phyloP scores from a whole-genome alignment of 1,140 invertebrate genomes.

The Anoplophora glabripennis region DNA sequence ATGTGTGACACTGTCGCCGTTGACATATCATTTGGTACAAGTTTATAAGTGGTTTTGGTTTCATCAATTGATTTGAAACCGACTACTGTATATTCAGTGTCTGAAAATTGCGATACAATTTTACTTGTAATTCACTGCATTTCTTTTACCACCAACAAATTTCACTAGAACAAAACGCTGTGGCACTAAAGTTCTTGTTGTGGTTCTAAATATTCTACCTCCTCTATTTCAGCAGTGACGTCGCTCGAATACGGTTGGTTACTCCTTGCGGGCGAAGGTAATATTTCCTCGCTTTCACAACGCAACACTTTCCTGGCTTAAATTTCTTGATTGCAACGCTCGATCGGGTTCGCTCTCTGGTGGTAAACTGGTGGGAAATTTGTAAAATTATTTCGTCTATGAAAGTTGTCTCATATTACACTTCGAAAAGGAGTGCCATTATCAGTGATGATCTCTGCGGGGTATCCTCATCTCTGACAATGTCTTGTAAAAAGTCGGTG shows the following conservation, averaged over 20 bases:
- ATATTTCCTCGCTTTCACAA: not conserved
- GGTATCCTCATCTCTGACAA: no score
- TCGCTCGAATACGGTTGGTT: no score
- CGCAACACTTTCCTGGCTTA: slow-evolving; percentile 5
- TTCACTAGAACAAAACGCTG: not conserved
- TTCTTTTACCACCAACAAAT: not conserved
- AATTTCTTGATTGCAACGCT: no score
- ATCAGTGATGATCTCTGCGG: no score
- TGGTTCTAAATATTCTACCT: not conserved
- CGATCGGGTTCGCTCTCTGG: no score
- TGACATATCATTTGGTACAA: no score
- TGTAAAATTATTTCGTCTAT: no score
- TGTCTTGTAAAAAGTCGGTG: no score
- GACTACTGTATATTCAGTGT: slow-evolving; percentile 15
- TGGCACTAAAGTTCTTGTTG: not conserved
- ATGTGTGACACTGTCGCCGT: not conserved
- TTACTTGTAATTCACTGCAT: slow-evolving; percentile 5
- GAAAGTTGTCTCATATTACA: no score
- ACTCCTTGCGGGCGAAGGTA: no score
- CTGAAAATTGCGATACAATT: slow-evolving; percentile 9
- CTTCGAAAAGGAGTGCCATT: no score
- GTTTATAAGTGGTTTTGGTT: slow-evolving; percentile 4
- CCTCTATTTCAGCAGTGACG: not conserved
- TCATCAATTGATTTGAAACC: not conserved
- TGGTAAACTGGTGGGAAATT: no score